Evolutionary conservation across 2,113 vertebrate species (phyloP).

Genomic region (Eulemur macaco): DNA sequence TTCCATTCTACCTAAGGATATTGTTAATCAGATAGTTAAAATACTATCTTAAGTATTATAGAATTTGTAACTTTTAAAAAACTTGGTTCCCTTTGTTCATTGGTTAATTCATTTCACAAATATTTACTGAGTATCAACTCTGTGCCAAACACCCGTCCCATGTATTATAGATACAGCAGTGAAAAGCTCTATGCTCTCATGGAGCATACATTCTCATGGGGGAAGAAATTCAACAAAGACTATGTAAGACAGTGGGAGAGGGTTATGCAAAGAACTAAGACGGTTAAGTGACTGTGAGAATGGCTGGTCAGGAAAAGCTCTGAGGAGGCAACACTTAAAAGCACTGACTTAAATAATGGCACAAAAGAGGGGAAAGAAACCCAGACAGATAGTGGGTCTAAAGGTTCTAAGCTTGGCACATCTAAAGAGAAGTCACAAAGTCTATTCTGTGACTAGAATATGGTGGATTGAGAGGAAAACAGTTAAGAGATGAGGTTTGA

Average conservation of each 20-base stretch:
- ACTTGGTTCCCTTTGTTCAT: neutral
- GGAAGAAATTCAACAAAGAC: neutral
- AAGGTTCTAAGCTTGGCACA: neutral
- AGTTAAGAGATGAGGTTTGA: neutral
- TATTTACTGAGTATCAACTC: neutral
- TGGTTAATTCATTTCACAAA: neutral
- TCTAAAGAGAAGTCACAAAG: neutral
- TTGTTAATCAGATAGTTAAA: neutral
- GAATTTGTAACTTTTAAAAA: neutral
- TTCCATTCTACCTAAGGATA: neutral
- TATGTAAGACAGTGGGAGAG: neutral
- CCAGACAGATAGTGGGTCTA: neutral
- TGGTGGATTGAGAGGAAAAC: neutral
- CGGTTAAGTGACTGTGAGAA: neutral
- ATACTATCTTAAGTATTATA: neutral
- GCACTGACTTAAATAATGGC: neutral
- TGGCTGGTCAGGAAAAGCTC: neutral
- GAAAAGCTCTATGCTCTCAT: neutral
- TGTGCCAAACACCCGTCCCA: neutral
- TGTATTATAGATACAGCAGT: neutral
- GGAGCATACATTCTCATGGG: neutral
- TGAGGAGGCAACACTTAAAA: no score
- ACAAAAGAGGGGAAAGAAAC: neutral
- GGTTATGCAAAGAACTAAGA: neutral
- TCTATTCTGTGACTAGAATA: neutral